Base-by-base conservation (phyloP, 2,797 vertebrate genomes). In the Gymnopithys bicolor region DNA sequence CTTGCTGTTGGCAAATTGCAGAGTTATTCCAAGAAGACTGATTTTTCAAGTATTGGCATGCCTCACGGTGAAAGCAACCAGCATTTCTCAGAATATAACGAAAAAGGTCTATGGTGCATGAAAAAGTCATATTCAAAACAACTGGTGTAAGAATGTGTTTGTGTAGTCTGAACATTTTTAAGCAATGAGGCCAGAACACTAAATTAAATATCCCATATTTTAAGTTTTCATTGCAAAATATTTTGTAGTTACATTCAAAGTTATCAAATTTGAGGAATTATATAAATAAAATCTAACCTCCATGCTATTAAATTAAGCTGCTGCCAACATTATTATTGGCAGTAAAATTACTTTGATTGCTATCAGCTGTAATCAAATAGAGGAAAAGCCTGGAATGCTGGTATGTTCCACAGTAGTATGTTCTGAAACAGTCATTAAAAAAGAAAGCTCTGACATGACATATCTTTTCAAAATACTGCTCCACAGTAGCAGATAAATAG, bases 301-400 rank as follows among this genome's bases (percentile, higher is more conserved):
- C 49, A 22, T 28, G 80, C 92, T 92, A 87, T 96, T 93, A 96
- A 96, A 91, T 96, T 92, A 95, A 96, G 78, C 66, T 16, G 24
- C 92, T 94, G 82, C 88, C 85, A 95, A 96, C 75, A 3, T 83
- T 98, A 98, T 98, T 98, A 93, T 98, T 98, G 98, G 98, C 98
- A 98, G 96, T 45, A 95, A 97, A 93, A 97, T 95, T 95, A 87
- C 97, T 95, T 96, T 87, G 98, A 99, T 98, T 95, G 91, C 93
- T 98, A 98, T 98, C 98, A 94, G 95, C 96, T 87, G 53, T 98
- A 98, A 98, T 98, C 98, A 98, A 98, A 98, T 98, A 98, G 79
- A 96, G 97, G 80, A 97, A 96, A 97, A 90, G 92, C 94, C 91
- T 96, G 97, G 98, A 98, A 98, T 93, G 96, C 55, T 87, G 80